Evolutionary conservation across 2,113 vertebrate species (phyloP), one percentile per base, ranked within the genome.

Genomic region (Mustela lutreola): DNA sequence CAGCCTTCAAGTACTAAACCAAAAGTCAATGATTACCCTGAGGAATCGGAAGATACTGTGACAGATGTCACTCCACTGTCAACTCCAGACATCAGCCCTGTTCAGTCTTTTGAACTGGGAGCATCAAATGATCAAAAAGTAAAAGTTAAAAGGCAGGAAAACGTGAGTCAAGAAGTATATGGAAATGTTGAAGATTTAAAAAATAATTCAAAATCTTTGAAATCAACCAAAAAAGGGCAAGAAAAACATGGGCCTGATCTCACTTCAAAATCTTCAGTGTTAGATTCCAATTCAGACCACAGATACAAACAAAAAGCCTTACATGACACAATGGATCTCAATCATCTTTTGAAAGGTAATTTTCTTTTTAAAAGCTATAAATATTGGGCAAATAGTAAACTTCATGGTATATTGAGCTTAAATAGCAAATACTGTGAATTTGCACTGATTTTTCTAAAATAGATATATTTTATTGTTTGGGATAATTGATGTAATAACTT

Each of bases 31-130:
- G 97, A 98, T 86, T 96, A 70, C 33, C 36, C 91, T 11, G 98
- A 98, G 36, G 99, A 99, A 42, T 99, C 99, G 7, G 99, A 99
- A 96, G 99, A 99, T 71, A 99, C 99, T 0, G 99, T 99, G 94
- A 99, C 99, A 28, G 99, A 99, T 0, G 99, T 99, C 73, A 99
- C 99, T 48, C 99, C 99, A 76, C 98, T 99, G 24, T 99, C 99
- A 48, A 99, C 99, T 82, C 99, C 99, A 73, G 99, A 99, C 90
- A 98, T 98, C 92, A 99, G 99, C 97, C 99, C 99, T 42, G 97
- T 98, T 62, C 99, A 99, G 96, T 99, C 99, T 2, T 98, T 99
- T 93, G 99, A 99, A 98, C 97, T 99, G 89, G 98, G 97, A 26
- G 94, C 98, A 22, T 98, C 99, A 90, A 98, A 98, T 21, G 97